Conservation (phyloP, 2,113 vertebrate species). For the Struthio camelus region DNA sequence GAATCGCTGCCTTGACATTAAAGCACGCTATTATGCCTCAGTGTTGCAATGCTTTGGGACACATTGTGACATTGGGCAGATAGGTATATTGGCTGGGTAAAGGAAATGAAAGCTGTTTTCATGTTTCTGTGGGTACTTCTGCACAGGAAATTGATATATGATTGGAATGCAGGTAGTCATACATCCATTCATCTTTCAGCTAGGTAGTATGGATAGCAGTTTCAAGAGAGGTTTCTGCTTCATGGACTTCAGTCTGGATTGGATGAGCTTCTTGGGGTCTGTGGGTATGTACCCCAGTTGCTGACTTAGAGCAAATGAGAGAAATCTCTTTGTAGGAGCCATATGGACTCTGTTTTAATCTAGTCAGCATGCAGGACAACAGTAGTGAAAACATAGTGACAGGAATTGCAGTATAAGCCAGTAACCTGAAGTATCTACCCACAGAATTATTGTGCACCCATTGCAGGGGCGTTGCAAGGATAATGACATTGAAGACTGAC, state of each 20-base stretch:
- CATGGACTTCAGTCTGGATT: rapidly evolving
- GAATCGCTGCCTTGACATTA: not conserved
- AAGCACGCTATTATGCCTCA: not conserved
- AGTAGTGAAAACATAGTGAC: not conserved
- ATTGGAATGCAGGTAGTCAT: not conserved
- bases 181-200: not conserved
- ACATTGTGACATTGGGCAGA: not conserved
- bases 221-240: not conserved
- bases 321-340: not conserved
- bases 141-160: rapidly evolving
- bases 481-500: not conserved
- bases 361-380: not conserved
- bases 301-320: not conserved
- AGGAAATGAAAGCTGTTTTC: not conserved
- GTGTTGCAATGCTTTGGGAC: not conserved
- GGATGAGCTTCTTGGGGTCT: not conserved
- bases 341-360: rapidly evolving
- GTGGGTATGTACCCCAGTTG: too few species aligned
- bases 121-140: not conserved
- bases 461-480: not conserved
- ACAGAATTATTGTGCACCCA: not conserved
- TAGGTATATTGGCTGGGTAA: not conserved
- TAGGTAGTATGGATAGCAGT: rapidly evolving
- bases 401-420: not conserved
- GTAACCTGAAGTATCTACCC: not conserved